Conservation (phyloP, 2,888 invertebrate genomes). For the Drosophila limbata region DNA sequence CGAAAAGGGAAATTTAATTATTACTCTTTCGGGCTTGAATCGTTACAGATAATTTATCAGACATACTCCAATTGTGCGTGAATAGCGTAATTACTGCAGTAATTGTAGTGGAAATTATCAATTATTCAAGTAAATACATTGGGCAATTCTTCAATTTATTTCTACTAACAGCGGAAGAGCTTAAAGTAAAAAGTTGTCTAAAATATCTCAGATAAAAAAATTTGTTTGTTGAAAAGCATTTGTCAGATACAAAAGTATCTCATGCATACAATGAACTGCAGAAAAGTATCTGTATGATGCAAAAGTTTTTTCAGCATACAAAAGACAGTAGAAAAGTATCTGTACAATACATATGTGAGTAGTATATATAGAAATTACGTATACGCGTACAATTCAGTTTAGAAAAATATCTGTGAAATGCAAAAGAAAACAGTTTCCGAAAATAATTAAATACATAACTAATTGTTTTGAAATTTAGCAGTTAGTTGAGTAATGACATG, state of each 20-base stretch:
- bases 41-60: neutral
- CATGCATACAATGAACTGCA: too few relatives aligned
- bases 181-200: too few relatives aligned
- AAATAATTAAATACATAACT: too few relatives aligned
- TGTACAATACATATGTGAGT: neutral
- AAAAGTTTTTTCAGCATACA: neutral
- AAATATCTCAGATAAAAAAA: too few relatives aligned
- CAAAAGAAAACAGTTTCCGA: neutral
- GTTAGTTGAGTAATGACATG: too few relatives aligned
- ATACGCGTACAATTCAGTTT: too few relatives aligned
- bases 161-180: too few relatives aligned
- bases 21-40: neutral
- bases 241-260: too few relatives aligned
- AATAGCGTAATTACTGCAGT: neutral
- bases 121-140: neutral
- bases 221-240: too few relatives aligned
- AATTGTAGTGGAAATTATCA: neutral
- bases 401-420: neutral
- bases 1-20: constrained; percentile 7
- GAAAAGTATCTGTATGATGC: neutral
- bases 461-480: too few relatives aligned
- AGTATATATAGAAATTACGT: neutral
- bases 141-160: neutral
- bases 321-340: neutral
- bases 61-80: neutral